A percentile compares a stretch with the other conserved stretches of the same genome.
These are phyloP conservation scores for Ahaetulla prasina DNA, from an alignment of 2,113 vertebrate genomes.

Conservation along the genomic window DNA sequence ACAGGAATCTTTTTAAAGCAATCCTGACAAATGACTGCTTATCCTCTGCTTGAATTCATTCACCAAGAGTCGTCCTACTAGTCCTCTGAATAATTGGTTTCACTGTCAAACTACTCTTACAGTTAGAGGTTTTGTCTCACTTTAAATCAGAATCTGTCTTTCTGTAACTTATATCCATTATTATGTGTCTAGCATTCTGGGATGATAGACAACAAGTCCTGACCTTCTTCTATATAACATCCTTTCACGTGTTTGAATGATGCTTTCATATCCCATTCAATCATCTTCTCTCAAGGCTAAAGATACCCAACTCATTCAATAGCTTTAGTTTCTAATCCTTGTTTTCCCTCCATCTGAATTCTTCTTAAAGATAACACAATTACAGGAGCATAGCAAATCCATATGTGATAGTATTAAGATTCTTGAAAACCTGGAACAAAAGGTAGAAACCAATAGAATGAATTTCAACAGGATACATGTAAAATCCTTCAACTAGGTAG, in stretches of 20 bases:
- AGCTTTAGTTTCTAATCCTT: neutral
- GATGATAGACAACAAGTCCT: neutral
- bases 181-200: neutral
- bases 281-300: neutral
- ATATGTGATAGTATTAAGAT: neutral
- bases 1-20: neutral
- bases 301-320: neutral
- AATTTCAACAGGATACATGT: neutral
- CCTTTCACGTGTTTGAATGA: neutral
- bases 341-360: neutral
- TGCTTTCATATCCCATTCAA: neutral
- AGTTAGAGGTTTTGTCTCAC: neutral
- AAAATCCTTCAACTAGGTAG: neutral
- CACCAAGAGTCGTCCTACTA: neutral
- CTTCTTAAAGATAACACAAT: neutral
- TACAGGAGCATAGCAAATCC: neutral
- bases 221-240: neutral
- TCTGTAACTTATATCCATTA: neutral
- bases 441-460: neutral
- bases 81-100: neutral
- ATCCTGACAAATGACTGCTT: neutral
- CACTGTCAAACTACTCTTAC: neutral
- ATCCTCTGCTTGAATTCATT: neutral
- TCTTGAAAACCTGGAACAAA: neutral
- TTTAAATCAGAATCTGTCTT: neutral